Conservation (phyloP, 2,113 vertebrate species). For the Cyanistes caeruleus region DNA sequence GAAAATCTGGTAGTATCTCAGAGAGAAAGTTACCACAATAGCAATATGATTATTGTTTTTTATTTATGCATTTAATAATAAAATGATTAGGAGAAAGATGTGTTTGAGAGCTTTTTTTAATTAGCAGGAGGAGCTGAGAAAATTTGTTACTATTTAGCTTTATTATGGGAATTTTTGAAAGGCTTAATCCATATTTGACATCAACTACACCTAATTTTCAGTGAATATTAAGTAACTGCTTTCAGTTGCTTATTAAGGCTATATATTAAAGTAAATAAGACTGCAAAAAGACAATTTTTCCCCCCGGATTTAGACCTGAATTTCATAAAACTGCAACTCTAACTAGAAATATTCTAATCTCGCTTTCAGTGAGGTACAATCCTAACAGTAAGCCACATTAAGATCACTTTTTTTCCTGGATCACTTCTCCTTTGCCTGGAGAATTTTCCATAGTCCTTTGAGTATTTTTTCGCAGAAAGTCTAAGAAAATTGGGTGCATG, state of each 20-base stretch:
- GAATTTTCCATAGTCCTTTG: background rate
- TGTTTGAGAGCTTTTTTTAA: slow-evolving; percentile 2
- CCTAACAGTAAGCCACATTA: background rate
- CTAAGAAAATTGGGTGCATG: background rate
- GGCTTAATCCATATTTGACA: slow-evolving; percentile 31
- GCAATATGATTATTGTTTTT: background rate
- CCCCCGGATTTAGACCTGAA: background rate
- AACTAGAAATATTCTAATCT: background rate
- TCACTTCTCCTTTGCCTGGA: background rate
- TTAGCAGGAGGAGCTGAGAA: slow-evolving; percentile 6
- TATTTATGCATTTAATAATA: slow-evolving; percentile 49
- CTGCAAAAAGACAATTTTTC: background rate
- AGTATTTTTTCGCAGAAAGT: background rate
- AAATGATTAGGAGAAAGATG: background rate
- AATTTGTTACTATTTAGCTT: slow-evolving; percentile 30
- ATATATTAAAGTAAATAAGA: slow-evolving; percentile 50
- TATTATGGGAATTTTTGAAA: background rate
- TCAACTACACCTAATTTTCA: slow-evolving; percentile 29
- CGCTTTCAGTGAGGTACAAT: background rate
- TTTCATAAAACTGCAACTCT: background rate
- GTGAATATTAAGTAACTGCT: slow-evolving; percentile 36
- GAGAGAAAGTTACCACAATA: background rate
- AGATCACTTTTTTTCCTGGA: background rate
- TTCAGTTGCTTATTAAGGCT: slow-evolving; percentile 49
- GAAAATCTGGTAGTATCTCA: background rate